Evolutionary conservation across 2,888 invertebrate species (phyloP).

Genomic region (Sialis lutaria): DNA sequence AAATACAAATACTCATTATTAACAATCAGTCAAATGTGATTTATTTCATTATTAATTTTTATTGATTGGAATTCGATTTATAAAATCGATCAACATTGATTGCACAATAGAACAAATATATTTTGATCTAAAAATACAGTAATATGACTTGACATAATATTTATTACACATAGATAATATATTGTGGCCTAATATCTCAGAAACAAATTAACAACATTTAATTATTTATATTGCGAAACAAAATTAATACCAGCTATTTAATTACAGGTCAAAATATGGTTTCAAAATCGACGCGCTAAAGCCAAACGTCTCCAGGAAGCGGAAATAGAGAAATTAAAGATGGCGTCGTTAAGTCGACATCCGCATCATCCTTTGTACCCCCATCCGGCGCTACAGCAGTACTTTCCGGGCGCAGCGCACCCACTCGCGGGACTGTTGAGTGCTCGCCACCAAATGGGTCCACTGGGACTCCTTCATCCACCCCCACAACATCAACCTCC

Average conservation of each 20-base stretch:
- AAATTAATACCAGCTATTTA: not conserved
- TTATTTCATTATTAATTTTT: no score
- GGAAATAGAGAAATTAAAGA: conserved; percentile 89
- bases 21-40: no score
- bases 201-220: no score
- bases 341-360: conserved; percentile 48
- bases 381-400: conserved; percentile 40
- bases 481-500: conserved; percentile 27
- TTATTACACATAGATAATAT: no score
- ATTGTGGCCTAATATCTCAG: no score
- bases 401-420: conserved; percentile 38
- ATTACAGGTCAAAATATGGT: conserved; percentile 72
- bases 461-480: conserved; percentile 27
- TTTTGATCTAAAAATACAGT: no score
- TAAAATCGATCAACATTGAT: no score
- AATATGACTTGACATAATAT: no score
- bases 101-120: no score
- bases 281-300: conserved; percentile 89
- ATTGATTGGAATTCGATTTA: no score
- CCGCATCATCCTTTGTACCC: conserved; percentile 39
- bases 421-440: conserved; percentile 33
- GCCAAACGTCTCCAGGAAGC: conserved; percentile 95
- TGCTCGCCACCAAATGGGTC: conserved; percentile 24
- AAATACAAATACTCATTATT: no score
- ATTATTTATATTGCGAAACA: not conserved